Evolutionary conservation across 2,888 invertebrate species (phyloP).

Genomic region (Euproctis similis): DNA sequence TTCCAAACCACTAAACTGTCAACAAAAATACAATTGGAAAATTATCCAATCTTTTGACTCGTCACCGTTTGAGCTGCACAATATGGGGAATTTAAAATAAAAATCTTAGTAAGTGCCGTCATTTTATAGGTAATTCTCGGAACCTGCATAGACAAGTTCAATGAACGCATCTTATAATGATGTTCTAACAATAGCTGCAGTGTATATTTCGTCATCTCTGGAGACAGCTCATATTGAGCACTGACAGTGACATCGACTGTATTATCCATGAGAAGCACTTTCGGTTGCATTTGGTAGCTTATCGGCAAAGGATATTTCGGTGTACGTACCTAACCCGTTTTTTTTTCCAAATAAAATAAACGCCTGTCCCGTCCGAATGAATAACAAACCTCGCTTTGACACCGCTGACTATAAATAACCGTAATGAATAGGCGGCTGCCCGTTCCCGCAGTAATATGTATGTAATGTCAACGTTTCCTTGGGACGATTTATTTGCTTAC

Average conservation of each 20-base stretch:
- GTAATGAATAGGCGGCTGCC: constrained; percentile 69
- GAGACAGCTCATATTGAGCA: constrained; percentile 40
- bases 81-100: too few species aligned
- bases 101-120: constrained; percentile 24
- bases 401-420: constrained; percentile 70
- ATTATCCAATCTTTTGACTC: too few species aligned
- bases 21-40: too few species aligned
- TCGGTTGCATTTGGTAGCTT: constrained; percentile 53
- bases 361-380: constrained; percentile 60
- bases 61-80: too few species aligned
- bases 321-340: constrained; percentile 62
- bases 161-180: constrained; percentile 51
- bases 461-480: constrained; percentile 65
- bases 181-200: constrained; percentile 51
- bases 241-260: constrained; percentile 50
- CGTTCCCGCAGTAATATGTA: constrained; percentile 62
- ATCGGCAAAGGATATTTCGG: constrained; percentile 61
- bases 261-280: constrained; percentile 50
- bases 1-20: too few species aligned
- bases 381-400: constrained; percentile 67
- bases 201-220: constrained; percentile 51
- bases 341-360: constrained; percentile 72
- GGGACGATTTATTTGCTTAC: constrained; percentile 61
- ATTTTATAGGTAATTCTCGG: constrained; percentile 20
- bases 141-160: constrained; percentile 36